Conservation (phyloP, 2,888 invertebrate genomes). For the Chaitophorus viminalis region DNA sequence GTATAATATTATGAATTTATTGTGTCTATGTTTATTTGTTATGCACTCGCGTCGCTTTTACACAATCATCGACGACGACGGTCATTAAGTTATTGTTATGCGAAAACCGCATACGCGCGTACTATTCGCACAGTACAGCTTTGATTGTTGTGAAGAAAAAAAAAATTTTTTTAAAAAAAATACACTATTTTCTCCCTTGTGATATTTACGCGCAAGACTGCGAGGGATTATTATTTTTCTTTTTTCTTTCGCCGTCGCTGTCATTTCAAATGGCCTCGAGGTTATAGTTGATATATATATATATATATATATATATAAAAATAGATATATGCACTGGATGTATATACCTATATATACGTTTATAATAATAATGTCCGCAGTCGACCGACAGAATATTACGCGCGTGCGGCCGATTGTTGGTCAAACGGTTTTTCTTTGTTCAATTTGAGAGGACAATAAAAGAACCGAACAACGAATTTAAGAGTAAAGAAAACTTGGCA, state of each 20-base stretch:
- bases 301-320: no score
- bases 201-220: not conserved
- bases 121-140: slow-evolving; percentile 7
- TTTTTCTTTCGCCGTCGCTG: not conserved
- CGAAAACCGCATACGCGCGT: not conserved
- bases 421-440: slow-evolving; percentile 37
- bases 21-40: no score
- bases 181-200: not conserved
- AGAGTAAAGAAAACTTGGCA: not conserved
- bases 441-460: not conserved
- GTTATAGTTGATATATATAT: not conserved
- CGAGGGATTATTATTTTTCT: not conserved
- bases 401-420: not conserved
- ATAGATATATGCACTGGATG: not conserved
- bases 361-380: no score
- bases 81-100: slow-evolving; percentile 23
- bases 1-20: no score
- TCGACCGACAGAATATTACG: slow-evolving; percentile 28
- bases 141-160: not conserved
- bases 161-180: not conserved
- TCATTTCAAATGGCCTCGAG: slow-evolving; percentile 19
- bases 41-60: not conserved
- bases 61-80: not conserved
- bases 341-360: not conserved
- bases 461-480: not conserved